Conservation (phyloP, 2,797 vertebrate species). For the Dicrostonyx torquatus region DNA sequence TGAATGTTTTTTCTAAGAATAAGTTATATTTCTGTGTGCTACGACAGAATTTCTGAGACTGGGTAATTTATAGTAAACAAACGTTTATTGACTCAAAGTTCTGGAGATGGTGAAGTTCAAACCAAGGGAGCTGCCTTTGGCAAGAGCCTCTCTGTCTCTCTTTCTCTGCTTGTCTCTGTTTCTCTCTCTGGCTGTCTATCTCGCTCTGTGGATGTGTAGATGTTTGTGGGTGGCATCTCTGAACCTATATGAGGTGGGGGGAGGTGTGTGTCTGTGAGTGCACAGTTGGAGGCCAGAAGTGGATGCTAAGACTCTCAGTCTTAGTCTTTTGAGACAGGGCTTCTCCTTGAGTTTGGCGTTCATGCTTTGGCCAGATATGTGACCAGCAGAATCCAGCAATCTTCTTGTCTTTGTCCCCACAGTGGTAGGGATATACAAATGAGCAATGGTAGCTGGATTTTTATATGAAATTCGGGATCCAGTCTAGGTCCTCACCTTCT, state of each 20-base stretch:
- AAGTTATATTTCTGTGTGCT: neutral
- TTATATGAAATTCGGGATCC: neutral
- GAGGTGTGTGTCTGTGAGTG: neutral
- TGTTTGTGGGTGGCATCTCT: neutral
- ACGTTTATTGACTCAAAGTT: neutral
- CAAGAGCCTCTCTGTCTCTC: neutral
- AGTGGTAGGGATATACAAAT: neutral
- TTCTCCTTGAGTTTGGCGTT: neutral
- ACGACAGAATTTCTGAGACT: neutral
- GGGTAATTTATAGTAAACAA: neutral
- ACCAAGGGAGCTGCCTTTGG: neutral
- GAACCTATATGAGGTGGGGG: neutral
- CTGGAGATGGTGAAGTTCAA: neutral
- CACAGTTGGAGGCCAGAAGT: neutral
- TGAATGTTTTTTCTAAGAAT: slow-evolving; percentile 9
- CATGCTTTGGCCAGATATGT: neutral
- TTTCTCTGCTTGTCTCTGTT: neutral
- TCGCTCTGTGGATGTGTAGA: neutral
- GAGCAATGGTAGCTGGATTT: neutral
- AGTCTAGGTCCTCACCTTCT: neutral
- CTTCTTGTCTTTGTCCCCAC: neutral
- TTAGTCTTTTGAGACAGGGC: neutral
- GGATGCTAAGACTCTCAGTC: neutral
- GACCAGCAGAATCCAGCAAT: neutral
- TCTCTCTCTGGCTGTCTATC: neutral